Conservation (phyloP, 2,113 vertebrate genomes). For the Varanus salvator region DNA sequence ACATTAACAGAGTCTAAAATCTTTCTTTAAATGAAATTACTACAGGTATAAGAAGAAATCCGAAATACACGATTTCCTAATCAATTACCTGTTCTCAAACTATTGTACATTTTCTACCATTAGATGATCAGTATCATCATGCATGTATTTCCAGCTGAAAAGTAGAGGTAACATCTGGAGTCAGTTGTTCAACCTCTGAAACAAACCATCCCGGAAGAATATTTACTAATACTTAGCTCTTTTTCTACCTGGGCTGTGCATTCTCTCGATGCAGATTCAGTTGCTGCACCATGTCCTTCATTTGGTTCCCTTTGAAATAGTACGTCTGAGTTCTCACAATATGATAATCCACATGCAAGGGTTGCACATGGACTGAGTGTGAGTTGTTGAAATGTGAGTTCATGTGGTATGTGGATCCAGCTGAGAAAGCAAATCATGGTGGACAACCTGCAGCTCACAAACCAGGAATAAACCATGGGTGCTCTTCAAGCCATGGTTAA, state of each 20-base stretch:
- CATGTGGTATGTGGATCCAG: too few species aligned
- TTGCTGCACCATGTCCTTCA: not conserved
- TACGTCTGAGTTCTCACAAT: not conserved
- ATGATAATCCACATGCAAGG: too few species aligned
- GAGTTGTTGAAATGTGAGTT: too few species aligned
- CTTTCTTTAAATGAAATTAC: not conserved
- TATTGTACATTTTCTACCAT: fast-evolving
- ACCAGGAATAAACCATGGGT: too few species aligned
- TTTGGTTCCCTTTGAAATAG: not conserved
- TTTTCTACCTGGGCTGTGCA: not conserved
- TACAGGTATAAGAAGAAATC: slow-evolving; percentile 14
- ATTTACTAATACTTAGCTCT: slow-evolving; percentile 19
- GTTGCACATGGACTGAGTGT: too few species aligned
- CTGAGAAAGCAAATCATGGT: too few species aligned
- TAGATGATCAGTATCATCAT: not conserved
- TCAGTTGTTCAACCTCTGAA: not conserved
- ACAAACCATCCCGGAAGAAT: not conserved
- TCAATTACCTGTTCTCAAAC: slow-evolving; percentile 20
- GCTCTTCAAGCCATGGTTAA: too few species aligned
- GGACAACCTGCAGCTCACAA: too few species aligned
- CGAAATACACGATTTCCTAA: not conserved
- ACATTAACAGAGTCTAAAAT: not conserved
- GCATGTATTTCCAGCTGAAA: slow-evolving; percentile 40
- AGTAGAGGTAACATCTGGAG: slow-evolving; percentile 24
- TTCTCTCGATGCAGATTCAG: not conserved